A percentile compares a stretch with the other conserved stretches of the same genome.
Conservation (phyloP, 2,797 vertebrate genomes). For the Tokudaia tokunoshimensis region DNA sequence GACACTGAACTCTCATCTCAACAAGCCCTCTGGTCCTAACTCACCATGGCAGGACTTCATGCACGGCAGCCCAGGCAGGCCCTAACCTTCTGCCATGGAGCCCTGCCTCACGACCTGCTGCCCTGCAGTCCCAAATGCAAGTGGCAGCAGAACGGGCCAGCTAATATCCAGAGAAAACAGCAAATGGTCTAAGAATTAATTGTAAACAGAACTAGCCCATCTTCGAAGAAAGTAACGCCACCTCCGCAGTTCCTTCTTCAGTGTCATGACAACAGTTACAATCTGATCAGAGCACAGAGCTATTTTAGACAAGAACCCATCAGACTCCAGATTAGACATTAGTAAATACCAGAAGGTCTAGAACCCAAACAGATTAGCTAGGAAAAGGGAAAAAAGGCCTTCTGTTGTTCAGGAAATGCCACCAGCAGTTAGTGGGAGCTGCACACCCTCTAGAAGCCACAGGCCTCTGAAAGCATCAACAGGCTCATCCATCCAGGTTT, state of each 20-base stretch:
- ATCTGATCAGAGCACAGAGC: no score
- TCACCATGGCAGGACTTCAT: not conserved
- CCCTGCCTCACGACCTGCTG: rapidly evolving
- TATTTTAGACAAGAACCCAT: not conserved
- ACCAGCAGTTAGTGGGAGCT: not conserved
- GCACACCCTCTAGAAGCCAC: not conserved
- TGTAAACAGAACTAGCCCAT: not conserved
- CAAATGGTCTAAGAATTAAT: not conserved
- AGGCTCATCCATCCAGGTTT: not conserved
- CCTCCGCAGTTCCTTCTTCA: not conserved
- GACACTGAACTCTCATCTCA: not conserved
- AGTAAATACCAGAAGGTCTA: not conserved
- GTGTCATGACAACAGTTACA: not conserved
- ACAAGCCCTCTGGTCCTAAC: not conserved
- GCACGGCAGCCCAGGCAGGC: not conserved
- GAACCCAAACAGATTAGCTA: not conserved
- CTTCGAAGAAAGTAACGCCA: not conserved
- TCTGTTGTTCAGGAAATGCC: not conserved
- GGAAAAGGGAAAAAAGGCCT: not conserved
- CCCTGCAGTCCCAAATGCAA: not conserved
- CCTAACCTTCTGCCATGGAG: not conserved
- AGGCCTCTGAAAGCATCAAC: not conserved
- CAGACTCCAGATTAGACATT: not conserved
- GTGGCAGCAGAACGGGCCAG: not conserved
- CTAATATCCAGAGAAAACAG: not conserved